Evolutionary conservation across 2,113 vertebrate species (phyloP).

Genomic region (Lasiurus borealis): DNA sequence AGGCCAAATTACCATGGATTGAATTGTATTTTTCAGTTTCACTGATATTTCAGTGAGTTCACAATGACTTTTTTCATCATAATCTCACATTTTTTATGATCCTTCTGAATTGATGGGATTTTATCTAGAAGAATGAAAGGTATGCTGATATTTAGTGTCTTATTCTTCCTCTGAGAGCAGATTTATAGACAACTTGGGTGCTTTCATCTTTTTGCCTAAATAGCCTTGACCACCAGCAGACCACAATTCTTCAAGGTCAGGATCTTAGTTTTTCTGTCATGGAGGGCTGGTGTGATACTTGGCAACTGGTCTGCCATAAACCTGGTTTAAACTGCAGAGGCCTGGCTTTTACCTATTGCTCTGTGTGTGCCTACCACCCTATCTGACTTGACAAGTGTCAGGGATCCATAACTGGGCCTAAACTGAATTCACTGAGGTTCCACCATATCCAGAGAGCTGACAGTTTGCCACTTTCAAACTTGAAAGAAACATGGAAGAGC

Average conservation of each 20-base stretch:
- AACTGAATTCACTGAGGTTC: background rate
- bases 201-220: background rate
- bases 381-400: background rate
- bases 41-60: constrained; percentile 3
- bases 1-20: background rate
- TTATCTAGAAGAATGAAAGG: background rate
- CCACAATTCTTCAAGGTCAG: background rate
- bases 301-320: background rate
- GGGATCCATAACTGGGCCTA: background rate
- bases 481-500: background rate
- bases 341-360: background rate
- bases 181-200: background rate
- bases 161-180: background rate
- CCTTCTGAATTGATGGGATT: background rate
- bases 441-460: background rate
- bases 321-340: background rate
- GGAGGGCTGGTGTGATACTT: background rate
- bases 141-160: background rate
- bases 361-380: background rate
- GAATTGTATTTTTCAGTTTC: constrained; percentile 19
- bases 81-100: background rate
- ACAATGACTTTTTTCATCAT: background rate
- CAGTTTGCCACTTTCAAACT: background rate
- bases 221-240: background rate
- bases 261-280: background rate